Base-by-base conservation (phyloP, 2,113 vertebrate species). In the Ariopsis seemanni region DNA sequence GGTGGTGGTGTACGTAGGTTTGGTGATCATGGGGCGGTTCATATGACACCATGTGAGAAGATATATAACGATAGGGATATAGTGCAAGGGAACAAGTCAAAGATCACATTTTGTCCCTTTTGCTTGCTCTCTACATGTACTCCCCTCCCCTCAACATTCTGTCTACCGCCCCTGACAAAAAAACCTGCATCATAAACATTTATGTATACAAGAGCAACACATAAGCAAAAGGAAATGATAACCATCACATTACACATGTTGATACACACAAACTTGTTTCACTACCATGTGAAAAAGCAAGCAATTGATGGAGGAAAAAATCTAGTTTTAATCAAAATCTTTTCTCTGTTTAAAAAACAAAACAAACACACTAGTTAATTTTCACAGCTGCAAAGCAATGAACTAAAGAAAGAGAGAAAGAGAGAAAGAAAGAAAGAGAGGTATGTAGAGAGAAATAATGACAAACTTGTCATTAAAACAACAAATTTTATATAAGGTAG, bases 11-110 rank as follows among this genome's bases (percentile, higher is more conserved):
- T 94, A 93, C 95, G 94, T 94, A 93, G 94, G 91, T 94, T 95
- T 97, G 97, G 97, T 97, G 94, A 94, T 95, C 98, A 98, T 95
- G 92, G 94, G 96, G 97, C 96, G 97, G 96, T 96, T 97, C 96
- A 96, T 96, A 93, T 96, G 95, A 97, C 97, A 96, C 96, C 95
- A 95, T 93, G 95, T 95, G 95, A 97, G 98, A 97, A 97, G 94
- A 98, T 98, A 96, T 95, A 90, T 90, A 96, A 96, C 95, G 94
- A 96, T 96, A 95, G 95, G 95, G 93, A 96, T 96, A 96, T 96
- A 95, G 95, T 96, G 95, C 95, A 96, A 95, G 95, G 95, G 95
- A 95, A 95, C 94, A 95, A 95, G 95, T 96, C 95, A 95, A 95
- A 96, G 93, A 95, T 95, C 93, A 96, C 95, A 95, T 94, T 94